phyloP scores from a whole-genome alignment of 2,888 invertebrate genomes.

The Heliconius aoede region DNA sequence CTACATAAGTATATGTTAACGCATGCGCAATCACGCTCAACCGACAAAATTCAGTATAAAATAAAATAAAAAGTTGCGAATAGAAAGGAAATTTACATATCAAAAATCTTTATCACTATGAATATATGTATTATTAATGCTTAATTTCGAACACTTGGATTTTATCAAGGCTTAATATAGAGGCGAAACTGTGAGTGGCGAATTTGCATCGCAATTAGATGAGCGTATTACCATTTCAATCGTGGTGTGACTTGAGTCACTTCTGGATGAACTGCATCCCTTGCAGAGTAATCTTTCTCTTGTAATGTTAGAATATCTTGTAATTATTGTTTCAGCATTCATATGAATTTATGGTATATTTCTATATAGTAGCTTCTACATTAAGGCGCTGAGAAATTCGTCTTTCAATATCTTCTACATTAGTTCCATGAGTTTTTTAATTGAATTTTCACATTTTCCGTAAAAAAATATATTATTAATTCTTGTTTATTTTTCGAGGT shows the following conservation, averaged over 20 bases:
- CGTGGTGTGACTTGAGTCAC: slow-evolving; percentile 23
- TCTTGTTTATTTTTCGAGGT: too few species aligned
- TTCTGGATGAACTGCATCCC: slow-evolving; percentile 1
- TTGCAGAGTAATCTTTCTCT: slow-evolving; percentile 3
- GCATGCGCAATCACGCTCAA: background rate
- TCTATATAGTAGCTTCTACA: too few species aligned
- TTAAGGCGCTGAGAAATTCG: too few species aligned
- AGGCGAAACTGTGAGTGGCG: slow-evolving; percentile 14
- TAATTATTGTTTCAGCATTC: background rate
- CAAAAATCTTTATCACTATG: background rate
- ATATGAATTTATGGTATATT: too few species aligned
- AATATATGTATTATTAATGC: slow-evolving; percentile 17
- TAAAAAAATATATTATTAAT: too few species aligned
- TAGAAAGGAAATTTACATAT: slow-evolving; percentile 1
- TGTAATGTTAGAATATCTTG: background rate
- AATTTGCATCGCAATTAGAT: slow-evolving; percentile 23
- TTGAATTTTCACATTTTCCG: too few species aligned
- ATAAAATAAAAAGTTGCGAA: background rate
- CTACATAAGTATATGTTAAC: background rate
- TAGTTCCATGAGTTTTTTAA: too few species aligned
- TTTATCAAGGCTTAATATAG: slow-evolving; percentile 13
- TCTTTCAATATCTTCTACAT: too few species aligned
- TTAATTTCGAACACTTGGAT: slow-evolving; percentile 12
- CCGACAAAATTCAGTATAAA: background rate
- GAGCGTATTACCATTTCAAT: slow-evolving; percentile 21